phyloP scores from a whole-genome alignment of 2,113 vertebrate species.

The Tyrannus savana region DNA sequence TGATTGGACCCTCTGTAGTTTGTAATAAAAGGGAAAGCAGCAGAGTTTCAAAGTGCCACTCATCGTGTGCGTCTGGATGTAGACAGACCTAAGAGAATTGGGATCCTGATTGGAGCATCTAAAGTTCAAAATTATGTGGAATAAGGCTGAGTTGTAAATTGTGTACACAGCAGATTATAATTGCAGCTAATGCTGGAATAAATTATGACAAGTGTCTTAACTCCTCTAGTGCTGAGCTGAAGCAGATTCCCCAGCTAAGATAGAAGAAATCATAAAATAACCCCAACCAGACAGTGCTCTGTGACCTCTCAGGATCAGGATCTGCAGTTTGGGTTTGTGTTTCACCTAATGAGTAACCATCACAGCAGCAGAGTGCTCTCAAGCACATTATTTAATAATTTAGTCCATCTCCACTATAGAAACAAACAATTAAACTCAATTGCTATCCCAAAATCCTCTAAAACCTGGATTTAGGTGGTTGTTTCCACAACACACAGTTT shows the following conservation, averaged over 20 bases:
- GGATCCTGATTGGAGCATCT: not conserved
- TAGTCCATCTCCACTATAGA: not conserved
- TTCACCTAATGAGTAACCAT: not conserved
- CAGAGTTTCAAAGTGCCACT: not conserved
- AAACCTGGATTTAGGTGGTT: not conserved
- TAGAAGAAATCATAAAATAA: not conserved
- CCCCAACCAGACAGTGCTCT: not conserved
- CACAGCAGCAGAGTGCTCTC: not conserved
- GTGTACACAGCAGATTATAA: not conserved
- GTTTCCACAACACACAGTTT: not conserved
- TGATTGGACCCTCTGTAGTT: not conserved
- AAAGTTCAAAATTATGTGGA: not conserved
- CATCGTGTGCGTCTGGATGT: not conserved
- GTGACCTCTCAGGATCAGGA: not conserved
- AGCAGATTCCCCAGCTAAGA: not conserved
- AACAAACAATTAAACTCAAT: not conserved
- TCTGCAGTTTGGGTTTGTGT: not conserved
- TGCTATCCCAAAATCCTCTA: not conserved
- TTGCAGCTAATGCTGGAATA: not conserved
- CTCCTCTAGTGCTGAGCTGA: not conserved
- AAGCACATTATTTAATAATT: not conserved
- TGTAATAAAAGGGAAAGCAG: not conserved
- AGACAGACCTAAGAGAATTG: not conserved
- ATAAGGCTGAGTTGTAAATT: not conserved
- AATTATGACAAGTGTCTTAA: not conserved